Conservation (phyloP, 2,113 vertebrate species). For the Gavia stellata region DNA sequence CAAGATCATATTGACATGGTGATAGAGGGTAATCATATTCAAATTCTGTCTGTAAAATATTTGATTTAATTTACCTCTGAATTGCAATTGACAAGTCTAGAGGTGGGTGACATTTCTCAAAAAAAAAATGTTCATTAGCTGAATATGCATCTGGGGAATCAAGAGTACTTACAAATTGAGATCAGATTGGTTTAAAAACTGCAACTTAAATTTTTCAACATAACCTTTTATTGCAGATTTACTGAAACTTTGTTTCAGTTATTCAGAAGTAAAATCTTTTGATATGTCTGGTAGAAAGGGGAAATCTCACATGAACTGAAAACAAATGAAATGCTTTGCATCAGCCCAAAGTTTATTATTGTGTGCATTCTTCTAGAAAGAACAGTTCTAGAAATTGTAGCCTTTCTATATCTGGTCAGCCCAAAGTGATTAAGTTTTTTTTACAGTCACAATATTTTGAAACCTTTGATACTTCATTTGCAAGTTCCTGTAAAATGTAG, state of each 20-base stretch:
- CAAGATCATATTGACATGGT: background rate
- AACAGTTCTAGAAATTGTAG: background rate
- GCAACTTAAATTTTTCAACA: background rate
- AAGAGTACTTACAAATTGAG: background rate
- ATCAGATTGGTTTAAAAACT: background rate
- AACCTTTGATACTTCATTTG: background rate
- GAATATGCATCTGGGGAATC: background rate
- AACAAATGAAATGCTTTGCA: background rate
- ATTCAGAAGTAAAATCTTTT: background rate
- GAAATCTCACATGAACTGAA: background rate
- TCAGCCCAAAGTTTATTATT: background rate
- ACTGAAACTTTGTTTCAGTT: background rate
- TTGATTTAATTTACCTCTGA: conserved; percentile 21
- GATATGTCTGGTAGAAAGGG: background rate
- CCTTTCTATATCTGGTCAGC: background rate
- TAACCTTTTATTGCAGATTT: background rate
- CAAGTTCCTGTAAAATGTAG: background rate
- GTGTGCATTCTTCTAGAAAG: background rate
- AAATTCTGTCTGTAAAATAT: background rate
- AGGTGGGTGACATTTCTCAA: background rate
- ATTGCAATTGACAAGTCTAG: background rate
- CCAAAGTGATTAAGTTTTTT: background rate
- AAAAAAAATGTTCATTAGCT: background rate
- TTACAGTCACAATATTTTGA: background rate
- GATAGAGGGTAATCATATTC: background rate